phyloP scores from a whole-genome alignment of 1,140 invertebrate species.

The Acromyrmex echinatior region DNA sequence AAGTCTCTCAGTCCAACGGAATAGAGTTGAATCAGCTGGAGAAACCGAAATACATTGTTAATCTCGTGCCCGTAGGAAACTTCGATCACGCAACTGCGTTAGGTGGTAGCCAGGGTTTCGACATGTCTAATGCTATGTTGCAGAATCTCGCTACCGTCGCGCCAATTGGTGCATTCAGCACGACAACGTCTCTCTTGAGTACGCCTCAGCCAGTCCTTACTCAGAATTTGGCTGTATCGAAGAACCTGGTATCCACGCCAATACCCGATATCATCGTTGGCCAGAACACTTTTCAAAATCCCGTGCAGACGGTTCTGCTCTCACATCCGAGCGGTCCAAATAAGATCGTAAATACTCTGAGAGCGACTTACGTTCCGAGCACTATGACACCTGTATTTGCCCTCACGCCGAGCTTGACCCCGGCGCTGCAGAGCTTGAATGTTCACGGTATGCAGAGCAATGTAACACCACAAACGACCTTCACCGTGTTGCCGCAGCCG shows the following conservation, averaged over 20 bases:
- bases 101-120: slow-evolving; percentile 84
- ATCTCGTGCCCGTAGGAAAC: slow-evolving; percentile 81
- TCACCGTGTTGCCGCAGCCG: slow-evolving; percentile 76
- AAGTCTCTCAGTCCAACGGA: slow-evolving; percentile 79
- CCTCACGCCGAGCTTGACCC: slow-evolving; percentile 69
- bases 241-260: slow-evolving; percentile 68
- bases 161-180: slow-evolving; percentile 58
- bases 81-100: slow-evolving; percentile 84
- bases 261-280: slow-evolving; percentile 83
- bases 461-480: slow-evolving; percentile 72
- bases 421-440: slow-evolving; percentile 62
- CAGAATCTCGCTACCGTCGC: slow-evolving; percentile 79
- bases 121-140: slow-evolving; percentile 82
- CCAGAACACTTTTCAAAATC: slow-evolving; percentile 80
- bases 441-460: slow-evolving; percentile 63
- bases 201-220: slow-evolving; percentile 64
- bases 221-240: slow-evolving; percentile 48
- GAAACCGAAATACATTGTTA: slow-evolving; percentile 82
- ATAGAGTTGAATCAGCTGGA: slow-evolving; percentile 81
- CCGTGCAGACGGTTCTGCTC: slow-evolving; percentile 79
- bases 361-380: slow-evolving; percentile 78
- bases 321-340: slow-evolving; percentile 72
- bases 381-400: slow-evolving; percentile 81
- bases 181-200: slow-evolving; percentile 70
- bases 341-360: slow-evolving; percentile 67